These are phyloP conservation scores for Eilema caniola DNA, from an alignment of 2,888 invertebrate species.

Conservation along the genomic window DNA sequence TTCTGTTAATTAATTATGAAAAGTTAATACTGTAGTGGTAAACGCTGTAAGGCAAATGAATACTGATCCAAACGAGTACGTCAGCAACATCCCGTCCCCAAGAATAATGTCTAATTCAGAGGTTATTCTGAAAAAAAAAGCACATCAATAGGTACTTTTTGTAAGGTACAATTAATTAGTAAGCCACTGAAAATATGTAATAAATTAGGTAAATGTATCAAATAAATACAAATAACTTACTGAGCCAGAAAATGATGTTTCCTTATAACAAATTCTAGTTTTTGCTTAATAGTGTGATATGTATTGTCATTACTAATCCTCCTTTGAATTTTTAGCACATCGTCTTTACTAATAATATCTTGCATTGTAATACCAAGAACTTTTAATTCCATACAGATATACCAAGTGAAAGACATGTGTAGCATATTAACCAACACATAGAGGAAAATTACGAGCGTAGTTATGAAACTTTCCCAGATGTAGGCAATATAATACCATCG, in stretches of 20 bases:
- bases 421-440: slow-evolving; percentile 67
- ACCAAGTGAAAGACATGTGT: slow-evolving; percentile 64
- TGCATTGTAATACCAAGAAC: slow-evolving; percentile 66
- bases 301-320: slow-evolving; percentile 38
- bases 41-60: slow-evolving; percentile 79
- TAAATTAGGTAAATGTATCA: background rate
- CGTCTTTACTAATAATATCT: slow-evolving; percentile 58
- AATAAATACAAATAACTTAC: slow-evolving; percentile 51
- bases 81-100: slow-evolving; percentile 72
- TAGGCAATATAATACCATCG: slow-evolving; percentile 73
- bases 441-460: slow-evolving; percentile 67
- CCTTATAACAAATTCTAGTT: slow-evolving; percentile 66
- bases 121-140: slow-evolving; percentile 63
- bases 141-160: background rate
- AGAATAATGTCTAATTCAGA: slow-evolving; percentile 65
- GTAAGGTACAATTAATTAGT: background rate
- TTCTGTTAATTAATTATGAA: background rate
- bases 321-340: slow-evolving; percentile 55
- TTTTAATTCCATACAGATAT: slow-evolving; percentile 75
- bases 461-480: slow-evolving; percentile 74
- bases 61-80: slow-evolving; percentile 72
- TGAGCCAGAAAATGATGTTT: slow-evolving; percentile 65
- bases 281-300: slow-evolving; percentile 56
- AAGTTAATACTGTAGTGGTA: slow-evolving; percentile 71
- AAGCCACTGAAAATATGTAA: background rate